Conservation (phyloP, 2,888 invertebrate species). For the Stenotaenia linearis region DNA sequence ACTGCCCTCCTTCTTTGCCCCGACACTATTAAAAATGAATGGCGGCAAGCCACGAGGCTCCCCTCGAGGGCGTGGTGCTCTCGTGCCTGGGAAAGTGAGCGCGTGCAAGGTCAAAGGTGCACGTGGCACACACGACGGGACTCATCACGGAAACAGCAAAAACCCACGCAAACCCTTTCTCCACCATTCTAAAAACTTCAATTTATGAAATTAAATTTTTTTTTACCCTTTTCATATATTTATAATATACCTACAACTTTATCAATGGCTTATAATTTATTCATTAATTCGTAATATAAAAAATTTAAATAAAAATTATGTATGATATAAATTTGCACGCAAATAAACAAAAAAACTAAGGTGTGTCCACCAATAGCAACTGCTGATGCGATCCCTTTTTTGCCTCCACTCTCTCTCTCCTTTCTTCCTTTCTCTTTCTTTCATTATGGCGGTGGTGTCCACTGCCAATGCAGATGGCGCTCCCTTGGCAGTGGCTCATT, state of each 20-base stretch:
- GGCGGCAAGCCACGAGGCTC: slow-evolving; percentile 26
- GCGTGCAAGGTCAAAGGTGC: slow-evolving; percentile 24
- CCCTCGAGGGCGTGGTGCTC: slow-evolving; percentile 26
- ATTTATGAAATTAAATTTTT: background rate
- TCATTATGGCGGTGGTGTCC: slow-evolving; percentile 6
- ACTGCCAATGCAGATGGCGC: slow-evolving; percentile 23
- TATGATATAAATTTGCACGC: too few relatives aligned
- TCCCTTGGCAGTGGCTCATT: slow-evolving; percentile 17
- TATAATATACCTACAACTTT: background rate
- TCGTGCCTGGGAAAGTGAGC: slow-evolving; percentile 21
- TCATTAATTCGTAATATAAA: too few relatives aligned
- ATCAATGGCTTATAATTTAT: too few relatives aligned
- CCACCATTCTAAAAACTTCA: background rate
- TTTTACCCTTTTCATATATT: background rate
- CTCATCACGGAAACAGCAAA: slow-evolving; percentile 12
- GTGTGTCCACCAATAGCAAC: background rate
- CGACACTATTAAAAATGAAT: slow-evolving; percentile 26
- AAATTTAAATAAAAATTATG: too few relatives aligned
- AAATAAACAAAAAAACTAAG: background rate
- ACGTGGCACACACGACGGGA: slow-evolving; percentile 15
- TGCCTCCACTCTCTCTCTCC: background rate
- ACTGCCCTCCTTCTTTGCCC: slow-evolving; percentile 26
- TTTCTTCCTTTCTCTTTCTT: background rate
- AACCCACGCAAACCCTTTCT: background rate
- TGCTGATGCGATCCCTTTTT: background rate